Conservation (phyloP, 2,797 vertebrate genomes). For the Crenuchus spilurus region DNA sequence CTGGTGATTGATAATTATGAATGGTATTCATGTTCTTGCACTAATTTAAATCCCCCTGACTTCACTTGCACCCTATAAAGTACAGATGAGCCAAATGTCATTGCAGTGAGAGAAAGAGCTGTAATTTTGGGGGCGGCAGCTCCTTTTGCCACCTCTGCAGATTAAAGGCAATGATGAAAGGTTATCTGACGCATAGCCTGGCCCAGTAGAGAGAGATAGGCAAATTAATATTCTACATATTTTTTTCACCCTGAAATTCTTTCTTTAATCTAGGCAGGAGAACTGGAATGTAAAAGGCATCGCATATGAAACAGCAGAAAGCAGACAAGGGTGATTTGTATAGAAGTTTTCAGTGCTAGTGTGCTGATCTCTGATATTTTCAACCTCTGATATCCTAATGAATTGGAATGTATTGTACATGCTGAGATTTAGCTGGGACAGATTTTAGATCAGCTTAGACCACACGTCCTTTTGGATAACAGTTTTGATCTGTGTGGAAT, state of each 20-base stretch:
- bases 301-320: slow-evolving; percentile 10
- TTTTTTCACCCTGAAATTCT: slow-evolving; percentile 16
- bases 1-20: background rate
- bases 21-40: slow-evolving; percentile 18
- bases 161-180: slow-evolving; percentile 58
- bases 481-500: background rate
- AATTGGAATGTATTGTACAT: slow-evolving; percentile 5
- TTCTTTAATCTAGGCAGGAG: slow-evolving; percentile 12
- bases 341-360: background rate
- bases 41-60: slow-evolving; percentile 43
- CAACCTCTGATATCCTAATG: background rate
- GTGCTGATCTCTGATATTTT: background rate
- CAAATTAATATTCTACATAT: slow-evolving; percentile 20
- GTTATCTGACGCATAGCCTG: slow-evolving; percentile 44
- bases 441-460: background rate
- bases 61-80: slow-evolving; percentile 40
- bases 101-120: slow-evolving; percentile 29
- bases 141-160: slow-evolving; percentile 42
- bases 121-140: slow-evolving; percentile 42
- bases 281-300: slow-evolving; percentile 24
- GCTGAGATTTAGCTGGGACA: background rate
- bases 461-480: background rate
- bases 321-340: background rate
- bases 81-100: slow-evolving; percentile 37
- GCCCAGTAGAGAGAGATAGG: slow-evolving; percentile 29